phyloP scores from a whole-genome alignment of 2,113 vertebrate species.

The Rhipidura dahli region DNA sequence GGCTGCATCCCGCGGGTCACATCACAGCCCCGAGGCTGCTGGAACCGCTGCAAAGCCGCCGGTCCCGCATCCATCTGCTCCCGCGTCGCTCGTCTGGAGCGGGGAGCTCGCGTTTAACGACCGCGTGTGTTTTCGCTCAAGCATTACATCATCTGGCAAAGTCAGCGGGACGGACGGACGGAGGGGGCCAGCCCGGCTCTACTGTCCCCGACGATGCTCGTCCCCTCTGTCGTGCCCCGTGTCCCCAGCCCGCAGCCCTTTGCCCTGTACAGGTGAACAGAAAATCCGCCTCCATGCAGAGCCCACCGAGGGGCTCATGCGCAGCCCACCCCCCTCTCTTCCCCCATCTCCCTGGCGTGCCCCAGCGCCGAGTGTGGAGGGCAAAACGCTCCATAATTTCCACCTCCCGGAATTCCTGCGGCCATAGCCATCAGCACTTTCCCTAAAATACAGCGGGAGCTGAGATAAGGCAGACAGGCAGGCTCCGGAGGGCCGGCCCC shows the following conservation, averaged over 20 bases:
- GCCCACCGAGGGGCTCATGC: neutral
- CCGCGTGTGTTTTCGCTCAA: neutral
- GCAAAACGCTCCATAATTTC: neutral
- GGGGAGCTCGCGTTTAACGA: neutral
- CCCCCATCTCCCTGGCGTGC: neutral
- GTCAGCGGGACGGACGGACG: neutral
- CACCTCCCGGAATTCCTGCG: neutral
- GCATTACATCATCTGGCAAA: neutral
- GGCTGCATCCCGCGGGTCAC: neutral
- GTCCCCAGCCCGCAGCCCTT: neutral
- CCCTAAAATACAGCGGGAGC: neutral
- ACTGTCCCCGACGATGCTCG: neutral
- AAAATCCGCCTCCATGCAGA: neutral
- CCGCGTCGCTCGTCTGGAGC: neutral
- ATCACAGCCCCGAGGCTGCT: neutral
- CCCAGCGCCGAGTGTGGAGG: neutral
- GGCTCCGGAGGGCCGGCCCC: neutral
- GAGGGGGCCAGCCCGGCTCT: neutral
- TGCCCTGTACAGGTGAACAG: neutral
- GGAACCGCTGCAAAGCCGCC: neutral
- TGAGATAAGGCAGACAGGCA: neutral
- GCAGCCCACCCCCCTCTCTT: accelerated
- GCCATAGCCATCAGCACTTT: neutral
- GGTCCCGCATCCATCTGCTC: neutral
- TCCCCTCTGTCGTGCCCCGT: neutral